Conservation (phyloP, 2,888 invertebrate genomes). For the Smittia aterrima region DNA sequence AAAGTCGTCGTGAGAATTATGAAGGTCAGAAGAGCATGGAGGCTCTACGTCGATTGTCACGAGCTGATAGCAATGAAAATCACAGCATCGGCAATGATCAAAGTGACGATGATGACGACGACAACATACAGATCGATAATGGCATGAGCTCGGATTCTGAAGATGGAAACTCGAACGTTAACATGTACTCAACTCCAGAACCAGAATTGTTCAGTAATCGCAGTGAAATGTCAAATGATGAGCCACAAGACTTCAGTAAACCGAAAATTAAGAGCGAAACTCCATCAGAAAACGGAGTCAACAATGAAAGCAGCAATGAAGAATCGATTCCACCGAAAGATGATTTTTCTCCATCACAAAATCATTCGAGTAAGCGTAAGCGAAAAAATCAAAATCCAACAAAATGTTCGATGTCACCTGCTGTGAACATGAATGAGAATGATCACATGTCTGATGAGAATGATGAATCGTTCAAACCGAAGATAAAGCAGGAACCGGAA, state of each 20-base stretch:
- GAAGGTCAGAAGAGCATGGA: slow-evolving; percentile 33
- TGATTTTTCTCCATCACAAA: slow-evolving; percentile 50
- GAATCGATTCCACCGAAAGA: slow-evolving; percentile 59
- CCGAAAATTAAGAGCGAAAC: slow-evolving; percentile 49
- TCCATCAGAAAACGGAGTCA: slow-evolving; percentile 55
- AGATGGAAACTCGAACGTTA: slow-evolving; percentile 57
- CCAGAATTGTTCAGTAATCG: not conserved
- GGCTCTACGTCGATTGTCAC: slow-evolving; percentile 17
- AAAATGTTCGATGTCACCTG: slow-evolving; percentile 62
- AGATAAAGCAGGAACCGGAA: slow-evolving; percentile 41
- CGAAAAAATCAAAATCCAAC: slow-evolving; percentile 87
- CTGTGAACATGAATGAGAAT: slow-evolving; percentile 51
- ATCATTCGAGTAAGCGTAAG: slow-evolving; percentile 73
- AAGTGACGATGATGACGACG: slow-evolving; percentile 49
- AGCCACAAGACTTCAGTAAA: slow-evolving; percentile 64
- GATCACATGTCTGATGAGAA: slow-evolving; percentile 48
- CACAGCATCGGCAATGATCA: slow-evolving; percentile 40
- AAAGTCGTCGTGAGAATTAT: slow-evolving; percentile 25
- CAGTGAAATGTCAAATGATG: slow-evolving; percentile 53
- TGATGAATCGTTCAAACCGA: slow-evolving; percentile 51
- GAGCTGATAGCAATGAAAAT: slow-evolving; percentile 24
- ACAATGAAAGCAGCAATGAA: slow-evolving; percentile 65
- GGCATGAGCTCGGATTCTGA: slow-evolving; percentile 61
- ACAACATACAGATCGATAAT: slow-evolving; percentile 45
- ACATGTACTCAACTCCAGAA: slow-evolving; percentile 26